Base-by-base conservation (phyloP, 2,113 vertebrate genomes). In the Steatornis caripensis region DNA sequence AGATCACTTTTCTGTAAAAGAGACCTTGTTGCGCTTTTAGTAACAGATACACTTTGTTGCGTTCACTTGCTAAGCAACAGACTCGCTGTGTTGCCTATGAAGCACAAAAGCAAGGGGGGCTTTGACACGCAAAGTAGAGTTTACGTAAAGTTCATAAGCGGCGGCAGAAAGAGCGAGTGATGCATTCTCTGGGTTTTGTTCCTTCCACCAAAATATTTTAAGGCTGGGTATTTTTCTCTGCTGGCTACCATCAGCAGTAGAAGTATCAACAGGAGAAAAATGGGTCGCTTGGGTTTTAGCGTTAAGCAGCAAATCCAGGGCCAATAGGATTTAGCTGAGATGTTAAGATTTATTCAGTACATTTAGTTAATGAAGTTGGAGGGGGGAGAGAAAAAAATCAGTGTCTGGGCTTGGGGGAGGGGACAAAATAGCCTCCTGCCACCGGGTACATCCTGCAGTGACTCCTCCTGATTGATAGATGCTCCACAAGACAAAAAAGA, bases 221-320 rank as follows among this genome's bases (percentile, higher is more conserved):
- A 95, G 86, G 71, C 55, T 53, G 53, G 58, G 36, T 94, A 88
- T 95, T 97, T 94, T 96, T 80, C 90, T 93, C 68, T 87, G 65
- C 90, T 78, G 83, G 80, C 89, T 97, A 93, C 95, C 81, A 91
- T 93, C 95, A 96, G 90, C 84, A 84, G 74, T 93, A 76, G 92
- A 93, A 87, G 90, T 97, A 97, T 96, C 95, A 96, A 97, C 97
- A 97, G 90, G 95, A 95, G 96, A 92, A 98, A 98, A 97, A 97
- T 98, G 93, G 97, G 97, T 97, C 97, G 92, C 94, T 96, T 94
- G 95, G 97, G 97, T 99, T 98, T 99, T 99, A 99, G 98, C 98
- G 97, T 99, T 99, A 98, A 98, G 98, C 95, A 98, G 98, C 97
- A 99, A 99, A 99, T 99, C 98, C 99, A 90, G 89, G 85, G 97